Evolutionary conservation across 2,888 invertebrate genomes (phyloP), one percentile per base, ranked within the genome.

Genomic region (Euzetes globulus): DNA sequence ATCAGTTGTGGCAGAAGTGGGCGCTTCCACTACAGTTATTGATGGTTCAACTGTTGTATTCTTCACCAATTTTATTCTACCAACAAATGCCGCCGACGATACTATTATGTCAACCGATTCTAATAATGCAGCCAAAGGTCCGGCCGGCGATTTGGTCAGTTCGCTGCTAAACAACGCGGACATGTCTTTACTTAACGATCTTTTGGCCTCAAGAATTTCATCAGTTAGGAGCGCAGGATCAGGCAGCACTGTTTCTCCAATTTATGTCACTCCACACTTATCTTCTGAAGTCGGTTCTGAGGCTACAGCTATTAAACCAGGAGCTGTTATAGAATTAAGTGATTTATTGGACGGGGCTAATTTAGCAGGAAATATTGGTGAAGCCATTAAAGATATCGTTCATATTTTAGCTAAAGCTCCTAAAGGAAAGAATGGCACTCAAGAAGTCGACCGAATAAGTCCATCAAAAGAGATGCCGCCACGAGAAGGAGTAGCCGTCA

Each of bases 301-400:
- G 22, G 74, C 75, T 72, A 73, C 75, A 72, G 17, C 60, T 72
- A 77, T 78, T 47, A 77, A 79, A 75, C 79, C 79, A 27, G 79
- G 79, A 41, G 73, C 78, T 11, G 78, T 79, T 13, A 79, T 79
- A 33, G 79, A 79, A 55, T 75, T 79, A 11, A 78, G 78, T 17
- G 79, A 79, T 75, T 75, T 79, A 33, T 74, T 79, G 0, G 77
- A 76, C 33, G 78, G 77, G 7, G 76, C 77, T 25, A 79, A 78
- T 74, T 60, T 79, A 13, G 78, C 77, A 11, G 79, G 79, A 41
- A 78, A 78, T 55, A 71, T 79, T 22, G 79, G 79, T 17, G 78
- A 77, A 75, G 78, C 79, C 4, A 79, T 79, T 33, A 79, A 79
- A 73, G 79, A 78, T 27, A 79, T 79, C 60, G 79, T 79, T 11